A percentile compares a stretch with the other conserved stretches of the same genome.
Conservation (phyloP, 1,140 invertebrate genomes). For the Drosophila persimilis region DNA sequence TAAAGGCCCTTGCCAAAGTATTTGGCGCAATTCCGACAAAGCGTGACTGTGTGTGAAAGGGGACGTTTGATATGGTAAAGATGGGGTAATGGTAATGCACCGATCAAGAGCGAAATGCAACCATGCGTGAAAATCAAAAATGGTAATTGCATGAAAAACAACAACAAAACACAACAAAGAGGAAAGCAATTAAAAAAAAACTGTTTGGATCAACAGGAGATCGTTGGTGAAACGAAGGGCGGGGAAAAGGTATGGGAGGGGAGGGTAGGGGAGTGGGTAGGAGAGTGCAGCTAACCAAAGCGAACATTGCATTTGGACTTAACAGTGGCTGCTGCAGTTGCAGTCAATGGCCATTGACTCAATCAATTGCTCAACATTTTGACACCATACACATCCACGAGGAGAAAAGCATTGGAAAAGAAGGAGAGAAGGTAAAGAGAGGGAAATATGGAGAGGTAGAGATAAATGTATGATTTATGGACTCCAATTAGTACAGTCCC, state of each 20-base stretch:
- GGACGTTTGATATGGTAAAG: not conserved
- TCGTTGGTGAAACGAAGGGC: not conserved
- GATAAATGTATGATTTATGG: slow-evolving; percentile 59
- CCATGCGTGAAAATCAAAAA: slow-evolving; percentile 69
- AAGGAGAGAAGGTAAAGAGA: slow-evolving; percentile 6
- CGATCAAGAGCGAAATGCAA: slow-evolving; percentile 19
- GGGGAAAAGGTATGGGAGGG: slow-evolving; percentile 6
- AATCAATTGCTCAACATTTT: slow-evolving; percentile 36
- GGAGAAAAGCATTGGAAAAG: not conserved
- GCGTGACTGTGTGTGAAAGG: slow-evolving; percentile 48
- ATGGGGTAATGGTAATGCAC: too few relatives aligned
- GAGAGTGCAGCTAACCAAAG: slow-evolving; percentile 61
- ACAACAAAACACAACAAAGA: slow-evolving; percentile 1
- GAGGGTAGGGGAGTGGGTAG: slow-evolving; percentile 3
- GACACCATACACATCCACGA: slow-evolving; percentile 12
- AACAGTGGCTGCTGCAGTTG: slow-evolving; percentile 39
- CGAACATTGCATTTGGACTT: slow-evolving; percentile 49
- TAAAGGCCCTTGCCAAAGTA: slow-evolving; percentile 64
- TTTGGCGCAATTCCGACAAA: slow-evolving; percentile 74
- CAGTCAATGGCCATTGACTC: slow-evolving; percentile 50
- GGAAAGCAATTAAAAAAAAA: slow-evolving; percentile 50
- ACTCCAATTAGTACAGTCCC: slow-evolving; percentile 40
- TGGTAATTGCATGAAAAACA: slow-evolving; percentile 47
- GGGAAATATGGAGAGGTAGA: slow-evolving; percentile 14
- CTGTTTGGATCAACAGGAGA: not conserved